These are phyloP conservation scores for Gnathonemus longibarbis DNA, from an alignment of 2,113 vertebrate species.

Conservation along the genomic window DNA sequence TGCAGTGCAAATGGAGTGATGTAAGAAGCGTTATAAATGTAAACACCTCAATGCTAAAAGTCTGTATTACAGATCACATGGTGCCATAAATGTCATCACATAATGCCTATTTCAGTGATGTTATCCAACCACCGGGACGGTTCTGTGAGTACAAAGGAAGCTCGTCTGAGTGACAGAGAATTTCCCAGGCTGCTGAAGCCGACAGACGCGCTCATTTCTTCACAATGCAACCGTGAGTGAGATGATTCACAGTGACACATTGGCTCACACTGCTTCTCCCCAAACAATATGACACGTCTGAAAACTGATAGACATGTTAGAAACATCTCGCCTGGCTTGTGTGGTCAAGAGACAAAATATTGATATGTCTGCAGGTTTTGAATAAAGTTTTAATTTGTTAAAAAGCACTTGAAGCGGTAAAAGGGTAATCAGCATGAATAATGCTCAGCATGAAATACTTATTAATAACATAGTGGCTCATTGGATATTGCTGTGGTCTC, in stretches of 20 bases:
- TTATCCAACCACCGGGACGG: background rate
- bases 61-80: background rate
- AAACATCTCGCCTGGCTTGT: background rate
- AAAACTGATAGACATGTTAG: constrained; percentile 1
- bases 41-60: background rate
- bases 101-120: constrained; percentile 3
- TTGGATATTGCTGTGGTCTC: background rate
- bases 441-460: background rate
- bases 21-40: background rate
- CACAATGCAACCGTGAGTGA: background rate
- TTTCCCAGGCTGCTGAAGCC: background rate
- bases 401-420: background rate
- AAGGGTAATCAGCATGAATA: background rate
- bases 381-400: background rate
- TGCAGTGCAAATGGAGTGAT: background rate
- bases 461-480: background rate
- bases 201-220: background rate
- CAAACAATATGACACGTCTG: background rate
- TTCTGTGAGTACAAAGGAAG: background rate
- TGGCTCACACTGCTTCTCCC: background rate
- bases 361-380: background rate
- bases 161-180: background rate
- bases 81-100: background rate
- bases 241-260: background rate
- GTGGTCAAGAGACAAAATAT: background rate